Base-by-base conservation (phyloP, 2,888 invertebrate genomes). In the Axea sp. region DNA sequence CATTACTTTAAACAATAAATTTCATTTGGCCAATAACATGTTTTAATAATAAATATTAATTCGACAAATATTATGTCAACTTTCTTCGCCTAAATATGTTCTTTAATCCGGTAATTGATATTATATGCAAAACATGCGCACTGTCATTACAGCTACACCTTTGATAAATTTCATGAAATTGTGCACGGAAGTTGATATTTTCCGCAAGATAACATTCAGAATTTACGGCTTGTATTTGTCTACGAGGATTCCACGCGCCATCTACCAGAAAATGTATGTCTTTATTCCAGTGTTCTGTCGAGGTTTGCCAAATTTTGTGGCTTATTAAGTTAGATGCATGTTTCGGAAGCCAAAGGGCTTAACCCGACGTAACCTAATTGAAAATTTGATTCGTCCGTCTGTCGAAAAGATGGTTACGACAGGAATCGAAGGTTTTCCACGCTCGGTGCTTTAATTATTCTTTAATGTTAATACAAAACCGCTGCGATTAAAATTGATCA, bases 221-320 rank as follows among this genome's bases (percentile, higher is more conserved):
- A 57, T 43, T 57, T 53, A 57, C 12, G 9, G 33, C 7, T 35
- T 33, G n/a, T 43, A 26, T 55, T 55, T 55, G 57, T 57, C 41
- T 43, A 22, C 31, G 31, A 19, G 15, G 8, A 26, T 22, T 41
- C 8, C 11, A n/a, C 19, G 19, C 22, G 19, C 2, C 15, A 41
- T 39, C 12, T 12, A 31, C 19, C 14, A 30, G 14, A 30, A 55
- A 19, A 53, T 33, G 33, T 8, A 15, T 24, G 5, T n/a, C 15
- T 57, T 57, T 57, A 33, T 41, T 30, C 3, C 15, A 24, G 8
- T 24, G 14, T 11, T 14, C 24, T 3, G 9, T 6, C 12, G 28
- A 22, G 33, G 17, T 31, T 59, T 12, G 31, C 45, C 11, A 35
- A 59, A 45, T 33, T 59, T 45, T 8, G 12, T 14, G 26, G 35